Evolutionary conservation across 2,113 vertebrate species (phyloP).

Genomic region (Tetraodon nigroviridis): DNA sequence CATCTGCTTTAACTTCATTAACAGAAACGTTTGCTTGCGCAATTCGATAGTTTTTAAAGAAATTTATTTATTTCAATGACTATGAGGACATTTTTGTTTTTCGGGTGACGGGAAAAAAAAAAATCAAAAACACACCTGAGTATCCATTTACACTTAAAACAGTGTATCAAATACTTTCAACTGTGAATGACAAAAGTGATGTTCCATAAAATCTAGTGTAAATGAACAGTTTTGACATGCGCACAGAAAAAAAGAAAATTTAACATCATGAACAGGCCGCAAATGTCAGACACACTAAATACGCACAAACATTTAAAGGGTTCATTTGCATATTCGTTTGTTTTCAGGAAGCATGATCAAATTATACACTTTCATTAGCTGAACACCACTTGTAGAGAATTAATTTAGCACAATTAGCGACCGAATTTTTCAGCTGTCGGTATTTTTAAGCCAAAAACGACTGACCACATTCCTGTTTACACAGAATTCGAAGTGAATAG

Average conservation of each 20-base stretch:
- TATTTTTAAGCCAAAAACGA: too few species aligned
- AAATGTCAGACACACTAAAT: constrained; percentile 16
- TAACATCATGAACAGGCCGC: constrained; percentile 30
- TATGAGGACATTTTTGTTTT: constrained; percentile 8
- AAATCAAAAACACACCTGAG: constrained; percentile 32
- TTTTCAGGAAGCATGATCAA: constrained; percentile 5
- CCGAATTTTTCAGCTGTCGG: too few species aligned
- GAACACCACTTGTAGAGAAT: too few species aligned
- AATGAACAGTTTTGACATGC: not conserved
- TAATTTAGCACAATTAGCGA: too few species aligned
- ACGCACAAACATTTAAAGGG: constrained; percentile 1
- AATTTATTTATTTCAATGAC: constrained; percentile 36
- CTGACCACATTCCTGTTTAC: too few species aligned
- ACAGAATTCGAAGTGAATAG: too few species aligned
- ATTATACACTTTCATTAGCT: not conserved
- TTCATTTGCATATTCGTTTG: constrained; percentile 30
- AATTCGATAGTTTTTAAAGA: constrained; percentile 7
- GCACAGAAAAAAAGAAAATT: constrained; percentile 5
- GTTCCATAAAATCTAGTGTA: constrained; percentile 24
- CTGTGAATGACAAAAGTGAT: constrained; percentile 14
- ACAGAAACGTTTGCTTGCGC: not conserved
- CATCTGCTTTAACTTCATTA: not conserved
- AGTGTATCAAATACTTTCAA: constrained; percentile 53
- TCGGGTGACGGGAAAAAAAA: not conserved
- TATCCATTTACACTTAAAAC: constrained; percentile 67